Evolutionary conservation across 92 coral and sea anemone genomes (phyloP).

Genomic region (Plumapathes pennacea): DNA sequence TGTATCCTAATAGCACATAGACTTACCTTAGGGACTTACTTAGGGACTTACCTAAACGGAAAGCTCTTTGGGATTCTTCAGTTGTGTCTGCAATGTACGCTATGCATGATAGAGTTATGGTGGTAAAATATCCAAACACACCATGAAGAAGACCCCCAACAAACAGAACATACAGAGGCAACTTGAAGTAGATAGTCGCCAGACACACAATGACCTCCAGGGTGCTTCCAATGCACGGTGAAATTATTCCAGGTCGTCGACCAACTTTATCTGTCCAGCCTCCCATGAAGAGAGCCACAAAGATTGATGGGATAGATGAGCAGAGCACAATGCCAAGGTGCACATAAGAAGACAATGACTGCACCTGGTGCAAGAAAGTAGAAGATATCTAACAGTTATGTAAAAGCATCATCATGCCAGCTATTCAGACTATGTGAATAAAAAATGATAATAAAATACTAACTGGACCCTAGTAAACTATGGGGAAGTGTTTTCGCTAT

Average conservation of each 20-base stretch:
- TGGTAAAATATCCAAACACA: conserved; percentile 59
- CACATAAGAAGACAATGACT: conserved; percentile 55
- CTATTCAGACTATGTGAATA: no score
- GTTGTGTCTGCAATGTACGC: conserved; percentile 75
- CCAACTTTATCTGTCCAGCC: conserved; percentile 80
- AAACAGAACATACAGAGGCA: conserved; percentile 56
- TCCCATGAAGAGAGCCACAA: conserved; percentile 73
- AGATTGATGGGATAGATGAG: conserved; percentile 57
- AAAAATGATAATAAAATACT: no score
- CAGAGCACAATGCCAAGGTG: conserved; percentile 39
- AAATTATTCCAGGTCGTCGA: conserved; percentile 59
- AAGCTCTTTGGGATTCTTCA: conserved; percentile 42
- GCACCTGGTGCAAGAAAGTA: conserved; percentile 47
- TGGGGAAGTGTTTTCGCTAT: no score
- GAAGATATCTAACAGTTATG: not conserved
- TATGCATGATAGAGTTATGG: conserved; percentile 55
- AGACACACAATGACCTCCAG: conserved; percentile 49
- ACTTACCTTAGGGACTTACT: no score
- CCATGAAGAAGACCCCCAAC: conserved; percentile 64
- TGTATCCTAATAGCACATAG: no score
- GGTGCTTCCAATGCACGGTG: conserved; percentile 51
- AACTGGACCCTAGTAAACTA: no score
- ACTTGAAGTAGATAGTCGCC: conserved; percentile 43
- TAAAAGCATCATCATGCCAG: not conserved
- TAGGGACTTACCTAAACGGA: conserved; percentile 57